Percentiles rank a stretch among this genome's conserved stretches.
These are phyloP conservation scores for Sphaeridia pumilis DNA, from an alignment of 2,888 invertebrate genomes.

Conservation along the genomic window DNA sequence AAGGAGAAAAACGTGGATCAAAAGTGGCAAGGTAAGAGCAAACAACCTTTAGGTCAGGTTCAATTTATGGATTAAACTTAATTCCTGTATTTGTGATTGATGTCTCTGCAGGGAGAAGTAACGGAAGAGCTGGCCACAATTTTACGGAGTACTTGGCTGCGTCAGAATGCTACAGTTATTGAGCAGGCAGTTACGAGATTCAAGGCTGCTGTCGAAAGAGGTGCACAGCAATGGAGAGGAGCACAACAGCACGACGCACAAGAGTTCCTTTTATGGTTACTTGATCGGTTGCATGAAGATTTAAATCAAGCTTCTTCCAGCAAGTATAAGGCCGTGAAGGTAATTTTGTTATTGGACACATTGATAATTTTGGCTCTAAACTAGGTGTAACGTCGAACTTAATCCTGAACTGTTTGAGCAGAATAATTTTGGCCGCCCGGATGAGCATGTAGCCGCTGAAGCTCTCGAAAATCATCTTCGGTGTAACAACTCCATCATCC, in stretches of 20 bases:
- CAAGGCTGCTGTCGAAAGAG: conserved; percentile 76
- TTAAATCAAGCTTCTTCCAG: conserved; percentile 85
- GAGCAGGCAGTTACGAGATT: conserved; percentile 73
- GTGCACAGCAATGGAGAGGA: conserved; percentile 44
- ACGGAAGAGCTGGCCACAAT: conserved; percentile 84
- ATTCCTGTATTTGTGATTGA: too few relatives aligned
- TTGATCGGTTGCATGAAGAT: conserved; percentile 95
- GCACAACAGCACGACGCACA: conserved; percentile 91
- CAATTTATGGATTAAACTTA: too few relatives aligned
- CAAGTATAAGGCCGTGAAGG: conserved; percentile 86
- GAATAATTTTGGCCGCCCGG: conserved; percentile 76
- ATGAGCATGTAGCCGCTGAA: conserved; percentile 84
- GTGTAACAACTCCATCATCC: conserved; percentile 88
- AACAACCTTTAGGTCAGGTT: too few relatives aligned
- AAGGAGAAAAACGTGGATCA: conserved; percentile 38
- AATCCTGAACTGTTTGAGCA: too few relatives aligned
- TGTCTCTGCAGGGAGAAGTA: conserved; percentile 76
- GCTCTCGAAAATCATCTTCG: conserved; percentile 81
- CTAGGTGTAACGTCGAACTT: too few relatives aligned
- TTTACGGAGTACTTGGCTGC: conserved; percentile 84
- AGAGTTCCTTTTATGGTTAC: conserved; percentile 87
- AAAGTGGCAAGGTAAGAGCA: conserved; percentile 35
- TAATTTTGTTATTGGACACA: too few relatives aligned
- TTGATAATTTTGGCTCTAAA: too few relatives aligned
- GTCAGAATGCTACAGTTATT: conserved; percentile 59